A percentile compares a stretch with the other conserved stretches of the same genome.
Conservation (phyloP, 2,797 vertebrate species). For the Paratrypauchen microcephalus region DNA sequence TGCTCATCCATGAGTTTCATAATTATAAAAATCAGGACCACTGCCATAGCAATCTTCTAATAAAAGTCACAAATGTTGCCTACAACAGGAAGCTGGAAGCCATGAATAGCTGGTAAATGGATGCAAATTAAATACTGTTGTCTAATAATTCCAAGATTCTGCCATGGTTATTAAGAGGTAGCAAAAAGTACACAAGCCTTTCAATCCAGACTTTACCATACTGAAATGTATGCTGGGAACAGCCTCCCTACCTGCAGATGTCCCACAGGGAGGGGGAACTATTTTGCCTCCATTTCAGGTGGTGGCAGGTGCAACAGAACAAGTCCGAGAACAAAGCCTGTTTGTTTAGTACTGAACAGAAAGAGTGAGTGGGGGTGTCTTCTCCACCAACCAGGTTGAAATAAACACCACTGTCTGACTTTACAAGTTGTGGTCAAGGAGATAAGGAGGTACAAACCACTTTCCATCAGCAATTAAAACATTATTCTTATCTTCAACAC, state of each 20-base stretch:
- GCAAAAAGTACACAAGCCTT: not conserved
- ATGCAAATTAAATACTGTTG: not conserved
- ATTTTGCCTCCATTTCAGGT: constrained; percentile 53
- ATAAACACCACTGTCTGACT: constrained; percentile 1
- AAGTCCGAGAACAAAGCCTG: constrained; percentile 57
- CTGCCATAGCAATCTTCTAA: no score
- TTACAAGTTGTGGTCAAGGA: constrained; percentile 5
- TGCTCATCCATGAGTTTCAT: no score
- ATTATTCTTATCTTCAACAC: not conserved
- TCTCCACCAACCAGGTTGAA: constrained; percentile 20
- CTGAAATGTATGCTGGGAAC: not conserved
- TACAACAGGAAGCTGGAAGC: no score
- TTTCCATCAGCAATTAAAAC: not conserved
- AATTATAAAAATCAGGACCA: no score
- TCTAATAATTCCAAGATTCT: not conserved
- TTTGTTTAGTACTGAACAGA: constrained; percentile 46
- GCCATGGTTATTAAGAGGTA: no score
- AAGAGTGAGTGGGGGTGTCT: constrained; percentile 50
- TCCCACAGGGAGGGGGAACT: constrained; percentile 26
- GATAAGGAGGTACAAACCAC: not conserved
- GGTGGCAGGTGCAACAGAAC: constrained; percentile 51
- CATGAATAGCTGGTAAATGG: no score
- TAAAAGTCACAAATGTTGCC: no score
- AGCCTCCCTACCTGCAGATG: not conserved
- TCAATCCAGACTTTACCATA: not conserved